Conservation (phyloP, 2,888 invertebrate species). For the Noctua janthe region DNA sequence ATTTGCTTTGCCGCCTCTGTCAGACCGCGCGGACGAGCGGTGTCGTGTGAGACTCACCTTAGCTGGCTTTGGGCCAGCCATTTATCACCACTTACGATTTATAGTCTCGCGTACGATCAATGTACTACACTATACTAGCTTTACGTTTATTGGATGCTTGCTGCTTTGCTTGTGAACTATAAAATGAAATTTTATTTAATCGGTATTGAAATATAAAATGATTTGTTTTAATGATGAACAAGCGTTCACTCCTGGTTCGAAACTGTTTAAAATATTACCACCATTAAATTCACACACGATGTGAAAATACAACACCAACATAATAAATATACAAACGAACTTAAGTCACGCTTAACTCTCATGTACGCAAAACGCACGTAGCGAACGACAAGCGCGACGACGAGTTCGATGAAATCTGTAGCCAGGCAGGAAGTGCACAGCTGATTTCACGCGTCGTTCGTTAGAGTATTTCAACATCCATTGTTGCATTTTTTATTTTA, state of each 20-base stretch:
- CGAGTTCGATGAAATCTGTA: no score
- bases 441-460: no score
- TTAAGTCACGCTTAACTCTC: background rate
- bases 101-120: slow-evolving; percentile 39
- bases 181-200: slow-evolving; percentile 10
- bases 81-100: slow-evolving; percentile 57
- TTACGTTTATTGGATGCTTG: slow-evolving; percentile 20
- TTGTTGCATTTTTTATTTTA: no score
- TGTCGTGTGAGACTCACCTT: background rate
- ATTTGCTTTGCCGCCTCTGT: no score
- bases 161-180: slow-evolving; percentile 22
- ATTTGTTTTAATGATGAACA: background rate
- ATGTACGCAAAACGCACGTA: background rate
- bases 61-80: slow-evolving; percentile 50
- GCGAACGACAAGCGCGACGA: no score
- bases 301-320: background rate
- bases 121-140: slow-evolving; percentile 21
- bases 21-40: background rate
- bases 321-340: no score
- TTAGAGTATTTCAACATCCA: no score
- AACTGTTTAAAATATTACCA: background rate
- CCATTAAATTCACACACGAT: background rate
- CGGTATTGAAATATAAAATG: background rate
- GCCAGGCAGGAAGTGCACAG: no score
- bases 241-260: background rate